These are phyloP conservation scores for Psittacus erithacus DNA, from an alignment of 2,113 vertebrate genomes.

Conservation along the genomic window DNA sequence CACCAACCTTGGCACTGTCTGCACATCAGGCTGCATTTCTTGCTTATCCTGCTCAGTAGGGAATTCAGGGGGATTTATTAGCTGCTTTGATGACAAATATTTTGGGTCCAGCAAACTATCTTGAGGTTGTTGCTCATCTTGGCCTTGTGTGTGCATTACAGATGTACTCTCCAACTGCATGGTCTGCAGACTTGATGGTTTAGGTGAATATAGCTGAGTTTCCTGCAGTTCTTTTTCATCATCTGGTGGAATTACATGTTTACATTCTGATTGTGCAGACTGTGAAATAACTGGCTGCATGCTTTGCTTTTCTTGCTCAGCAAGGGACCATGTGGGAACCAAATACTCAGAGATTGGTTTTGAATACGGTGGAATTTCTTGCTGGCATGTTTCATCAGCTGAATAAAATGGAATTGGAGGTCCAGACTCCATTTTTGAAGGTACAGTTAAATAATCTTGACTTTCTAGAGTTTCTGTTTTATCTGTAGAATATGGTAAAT, in stretches of 20 bases:
- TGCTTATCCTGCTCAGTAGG: background rate
- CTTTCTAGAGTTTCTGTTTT: background rate
- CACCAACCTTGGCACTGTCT: background rate
- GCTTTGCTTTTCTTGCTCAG: constrained; percentile 33
- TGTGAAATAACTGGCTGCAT: background rate
- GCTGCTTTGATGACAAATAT: constrained; percentile 24
- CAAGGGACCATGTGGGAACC: background rate
- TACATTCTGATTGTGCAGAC: background rate
- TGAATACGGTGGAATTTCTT: background rate
- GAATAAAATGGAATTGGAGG: background rate
- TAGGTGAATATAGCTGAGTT: background rate
- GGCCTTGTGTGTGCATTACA: background rate
- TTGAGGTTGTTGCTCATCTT: background rate
- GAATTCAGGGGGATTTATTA: background rate
- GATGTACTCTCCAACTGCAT: background rate
- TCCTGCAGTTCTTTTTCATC: constrained; percentile 11
- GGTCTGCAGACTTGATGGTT: background rate
- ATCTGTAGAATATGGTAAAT: constrained; percentile 1
- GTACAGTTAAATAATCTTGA: constrained; percentile 12
- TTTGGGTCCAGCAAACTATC: background rate
- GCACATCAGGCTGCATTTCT: background rate
- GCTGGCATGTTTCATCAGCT: background rate
- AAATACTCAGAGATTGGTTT: background rate
- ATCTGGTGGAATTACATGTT: background rate
- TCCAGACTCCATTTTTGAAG: background rate